Evolutionary conservation across 1,140 invertebrate species (phyloP).

Genomic region (Cyrtorhinus lividipennis): DNA sequence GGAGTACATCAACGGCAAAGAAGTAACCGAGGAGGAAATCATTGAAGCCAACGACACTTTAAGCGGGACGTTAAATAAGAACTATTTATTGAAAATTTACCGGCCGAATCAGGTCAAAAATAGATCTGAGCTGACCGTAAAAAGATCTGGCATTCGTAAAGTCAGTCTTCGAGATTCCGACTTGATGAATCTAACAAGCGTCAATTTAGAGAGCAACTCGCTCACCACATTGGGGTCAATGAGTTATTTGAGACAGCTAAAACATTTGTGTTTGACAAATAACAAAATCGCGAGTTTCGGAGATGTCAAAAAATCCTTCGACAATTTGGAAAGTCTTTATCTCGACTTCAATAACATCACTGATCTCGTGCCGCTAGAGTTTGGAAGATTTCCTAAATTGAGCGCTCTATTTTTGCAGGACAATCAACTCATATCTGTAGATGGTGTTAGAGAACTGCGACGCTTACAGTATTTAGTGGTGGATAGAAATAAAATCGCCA

Average conservation of each 20-base stretch:
- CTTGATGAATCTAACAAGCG: background rate
- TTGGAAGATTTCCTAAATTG: constrained; percentile 20
- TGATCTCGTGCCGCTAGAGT: constrained; percentile 8
- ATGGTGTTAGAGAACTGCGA: constrained; percentile 21
- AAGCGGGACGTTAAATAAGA: constrained; percentile 22
- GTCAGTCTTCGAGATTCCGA: constrained; percentile 13
- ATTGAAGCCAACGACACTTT: constrained; percentile 20
- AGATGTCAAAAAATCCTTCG: constrained; percentile 20
- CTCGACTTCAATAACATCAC: constrained; percentile 25
- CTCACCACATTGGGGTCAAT: constrained; percentile 1
- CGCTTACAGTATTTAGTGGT: constrained; percentile 22
- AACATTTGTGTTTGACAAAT: constrained; percentile 26
- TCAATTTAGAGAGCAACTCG: constrained; percentile 5
- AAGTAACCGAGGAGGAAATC: constrained; percentile 18
- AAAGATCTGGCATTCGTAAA: constrained; percentile 23
- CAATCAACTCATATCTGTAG: constrained; percentile 24
- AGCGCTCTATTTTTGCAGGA: constrained; percentile 24
- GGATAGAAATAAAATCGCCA: constrained; percentile 24
- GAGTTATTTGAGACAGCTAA: constrained; percentile 16
- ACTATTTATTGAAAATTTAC: constrained; percentile 19
- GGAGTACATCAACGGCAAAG: constrained; percentile 23
- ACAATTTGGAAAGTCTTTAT: constrained; percentile 23
- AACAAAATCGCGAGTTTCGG: constrained; percentile 24
- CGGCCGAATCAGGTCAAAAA: constrained; percentile 14
- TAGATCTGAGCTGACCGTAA: constrained; percentile 23